Base-by-base conservation (phyloP, 1,140 invertebrate genomes). In the Oryzaephilus surinamensis region DNA sequence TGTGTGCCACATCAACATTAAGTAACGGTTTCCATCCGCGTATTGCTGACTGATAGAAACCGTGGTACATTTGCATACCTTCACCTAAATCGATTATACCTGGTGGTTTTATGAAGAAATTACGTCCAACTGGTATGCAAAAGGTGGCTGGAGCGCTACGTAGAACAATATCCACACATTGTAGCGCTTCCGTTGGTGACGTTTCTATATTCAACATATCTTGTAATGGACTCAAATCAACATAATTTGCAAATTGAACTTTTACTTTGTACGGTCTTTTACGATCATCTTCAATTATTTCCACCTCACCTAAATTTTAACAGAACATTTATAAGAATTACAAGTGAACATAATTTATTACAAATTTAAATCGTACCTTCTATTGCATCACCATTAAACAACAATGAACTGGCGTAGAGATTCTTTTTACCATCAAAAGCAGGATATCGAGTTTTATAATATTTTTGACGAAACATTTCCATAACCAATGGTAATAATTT, bases 101-200 rank as follows among this genome's bases (percentile, higher is more conserved):
- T 27, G 17, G 32, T 2, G 65, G 61, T 33, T 34, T 53, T 6
- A 57, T 54, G 11, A 63, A 69, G 27, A 61, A 67, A 4, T 62
- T 66, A 14, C 65, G 50, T 8, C 66, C 65, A 2, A 57, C 57
- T n/a, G 31, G 32, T n/a, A 62, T 57, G 40, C 65, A 67, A 3
- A 43, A 48, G 16, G 61, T 50, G 6, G 67, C 33, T 15, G 65
- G 69, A 8, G 60, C 71, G 46, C 79, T 75, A 34, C 79, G 68
- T 43, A 95, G 67, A 26, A 93, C 79, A 1, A 95, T 75, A 60
- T 95, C 89, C 2, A 95, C 55, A 31, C 79, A 84, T 62, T 85
- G 81, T 7, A 86, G 58, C 1, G 72, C 70, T 21, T 79, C 75
- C 52, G 76, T 74, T 3, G 86, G 81, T 17, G 55, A 45, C 17